Evolutionary conservation across 2,113 vertebrate species (phyloP).

Genomic region (Patagioenas fasciata): DNA sequence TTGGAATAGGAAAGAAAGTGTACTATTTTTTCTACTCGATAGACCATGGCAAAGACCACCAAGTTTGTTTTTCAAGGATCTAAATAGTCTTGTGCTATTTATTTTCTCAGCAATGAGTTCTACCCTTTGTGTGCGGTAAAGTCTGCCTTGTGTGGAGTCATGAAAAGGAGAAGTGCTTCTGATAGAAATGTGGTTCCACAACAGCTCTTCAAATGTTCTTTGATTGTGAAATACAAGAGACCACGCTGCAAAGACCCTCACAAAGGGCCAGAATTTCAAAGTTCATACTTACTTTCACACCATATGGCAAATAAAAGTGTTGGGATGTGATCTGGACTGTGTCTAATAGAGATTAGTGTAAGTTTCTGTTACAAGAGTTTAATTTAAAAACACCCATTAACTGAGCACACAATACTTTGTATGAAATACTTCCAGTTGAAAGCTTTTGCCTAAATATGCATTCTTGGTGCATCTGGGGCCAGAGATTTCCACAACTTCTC

Average conservation of each 20-base stretch:
- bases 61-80: conserved; percentile 18
- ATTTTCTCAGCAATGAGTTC: conserved; percentile 46
- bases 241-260: not conserved
- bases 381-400: not conserved
- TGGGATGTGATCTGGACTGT: not conserved
- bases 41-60: conserved; percentile 21
- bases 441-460: not conserved
- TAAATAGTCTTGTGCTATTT: conserved; percentile 29
- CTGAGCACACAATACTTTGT: not conserved
- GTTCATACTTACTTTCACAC: not conserved
- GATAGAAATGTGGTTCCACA: not conserved
- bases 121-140: conserved; percentile 37
- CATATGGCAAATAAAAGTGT: not conserved
- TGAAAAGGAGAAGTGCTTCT: not conserved
- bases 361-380: not conserved
- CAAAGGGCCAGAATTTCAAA: not conserved
- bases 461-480: not conserved
- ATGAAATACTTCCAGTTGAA: not conserved
- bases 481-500: not conserved
- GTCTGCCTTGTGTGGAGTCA: not conserved
- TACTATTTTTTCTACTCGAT: not conserved
- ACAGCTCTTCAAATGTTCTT: not conserved
- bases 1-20: conserved; percentile 28
- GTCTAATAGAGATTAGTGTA: not conserved
- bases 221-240: not conserved